Percentiles rank a stretch among this genome's conserved stretches.
Conservation (phyloP, 2,113 vertebrate genomes). For the Hassar affinis region DNA sequence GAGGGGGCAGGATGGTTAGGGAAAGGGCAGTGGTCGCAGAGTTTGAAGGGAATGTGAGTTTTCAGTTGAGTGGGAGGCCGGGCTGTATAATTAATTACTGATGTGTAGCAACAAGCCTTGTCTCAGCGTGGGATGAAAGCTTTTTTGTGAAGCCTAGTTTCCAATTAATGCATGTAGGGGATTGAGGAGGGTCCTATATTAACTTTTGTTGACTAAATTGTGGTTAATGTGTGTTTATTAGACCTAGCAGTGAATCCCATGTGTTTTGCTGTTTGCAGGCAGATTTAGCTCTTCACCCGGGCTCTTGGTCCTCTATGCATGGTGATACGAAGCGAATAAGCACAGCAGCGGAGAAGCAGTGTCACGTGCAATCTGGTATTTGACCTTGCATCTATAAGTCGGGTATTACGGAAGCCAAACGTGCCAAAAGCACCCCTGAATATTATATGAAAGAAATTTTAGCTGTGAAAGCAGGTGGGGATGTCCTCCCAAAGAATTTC, state of each 20-base stretch:
- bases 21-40: background rate
- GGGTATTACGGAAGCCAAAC: constrained; percentile 30
- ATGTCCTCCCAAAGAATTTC: constrained; percentile 39
- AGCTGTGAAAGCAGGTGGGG: background rate
- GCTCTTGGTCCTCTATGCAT: constrained; percentile 55
- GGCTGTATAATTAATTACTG: constrained; percentile 14
- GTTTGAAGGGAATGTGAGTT: background rate
- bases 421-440: constrained; percentile 6
- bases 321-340: constrained; percentile 53
- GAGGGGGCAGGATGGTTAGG: background rate
- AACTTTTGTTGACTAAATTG: constrained; percentile 20
- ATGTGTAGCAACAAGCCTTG: constrained; percentile 24
- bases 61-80: background rate
- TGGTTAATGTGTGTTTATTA: constrained; percentile 35
- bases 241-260: constrained; percentile 27
- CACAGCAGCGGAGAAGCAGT: constrained; percentile 52
- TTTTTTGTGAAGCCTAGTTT: constrained; percentile 19
- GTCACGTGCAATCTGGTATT: constrained; percentile 29
- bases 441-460: background rate
- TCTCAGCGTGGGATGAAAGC: background rate
- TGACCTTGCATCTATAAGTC: constrained; percentile 26
- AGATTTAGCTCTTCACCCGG: constrained; percentile 39
- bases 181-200: constrained; percentile 5
- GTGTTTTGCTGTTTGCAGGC: constrained; percentile 42
- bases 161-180: background rate